Conservation (phyloP, 1,140 invertebrate genomes). For the Drosophila pectinifera region DNA sequence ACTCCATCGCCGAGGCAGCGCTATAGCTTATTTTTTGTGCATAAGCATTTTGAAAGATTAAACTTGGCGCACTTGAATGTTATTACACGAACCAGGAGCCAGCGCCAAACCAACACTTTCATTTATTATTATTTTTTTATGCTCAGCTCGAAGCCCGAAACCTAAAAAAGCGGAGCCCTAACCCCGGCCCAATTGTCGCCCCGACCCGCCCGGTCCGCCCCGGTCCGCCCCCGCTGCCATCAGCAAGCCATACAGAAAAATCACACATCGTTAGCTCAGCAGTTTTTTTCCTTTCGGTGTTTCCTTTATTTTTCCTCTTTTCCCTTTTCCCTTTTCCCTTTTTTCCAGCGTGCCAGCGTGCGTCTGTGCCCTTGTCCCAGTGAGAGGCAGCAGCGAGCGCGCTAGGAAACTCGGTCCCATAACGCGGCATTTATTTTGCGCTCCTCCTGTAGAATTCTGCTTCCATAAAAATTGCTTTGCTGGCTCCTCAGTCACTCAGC, state of each 20-base stretch:
- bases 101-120: slow-evolving; percentile 80
- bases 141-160: slow-evolving; percentile 60
- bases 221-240: slow-evolving; percentile 16
- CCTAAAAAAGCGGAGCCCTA: slow-evolving; percentile 44
- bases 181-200: slow-evolving; percentile 40
- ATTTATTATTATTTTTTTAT: slow-evolving; percentile 83
- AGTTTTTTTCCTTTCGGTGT: slow-evolving; percentile 64
- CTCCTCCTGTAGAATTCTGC: slow-evolving; percentile 65
- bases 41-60: slow-evolving; percentile 83
- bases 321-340: neutral
- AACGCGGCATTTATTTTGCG: slow-evolving; percentile 78
- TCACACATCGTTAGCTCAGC: slow-evolving; percentile 83
- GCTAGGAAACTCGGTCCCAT: slow-evolving; percentile 61
- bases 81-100: slow-evolving; percentile 70
- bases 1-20: slow-evolving; percentile 36
- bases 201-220: slow-evolving; percentile 7
- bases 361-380: slow-evolving; percentile 56
- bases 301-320: slow-evolving; percentile 59
- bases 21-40: slow-evolving; percentile 68
- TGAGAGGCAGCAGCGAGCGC: slow-evolving; percentile 18
- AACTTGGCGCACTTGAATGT: slow-evolving; percentile 82
- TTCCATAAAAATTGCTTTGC: slow-evolving; percentile 82
- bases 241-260: slow-evolving; percentile 79
- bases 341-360: neutral
- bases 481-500: slow-evolving; percentile 54